Percentiles rank a stretch among this genome's conserved stretches.
Conservation (phyloP, 53 echinoderm and acorn worm genomes). For the Luidia sarsii region DNA sequence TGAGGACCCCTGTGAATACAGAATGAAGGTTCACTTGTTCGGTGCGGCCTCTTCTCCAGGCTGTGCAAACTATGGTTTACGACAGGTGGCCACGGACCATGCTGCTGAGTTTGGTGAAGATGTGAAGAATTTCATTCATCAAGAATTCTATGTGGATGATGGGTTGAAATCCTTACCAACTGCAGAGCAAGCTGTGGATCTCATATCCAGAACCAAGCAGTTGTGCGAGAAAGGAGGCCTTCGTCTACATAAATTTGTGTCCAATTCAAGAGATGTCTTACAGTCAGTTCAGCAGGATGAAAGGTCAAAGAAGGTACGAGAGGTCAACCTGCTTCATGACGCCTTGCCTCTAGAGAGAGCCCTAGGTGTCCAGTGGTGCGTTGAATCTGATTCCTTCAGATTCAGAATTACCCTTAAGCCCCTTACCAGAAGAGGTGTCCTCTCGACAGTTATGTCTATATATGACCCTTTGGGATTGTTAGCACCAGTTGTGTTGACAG, state of each 20-base stretch:
- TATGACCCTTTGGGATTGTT: conserved; percentile 72
- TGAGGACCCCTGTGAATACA: background rate
- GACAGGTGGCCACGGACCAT: conserved; percentile 49
- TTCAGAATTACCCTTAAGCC: conserved; percentile 60
- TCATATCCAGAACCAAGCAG: conserved; percentile 33
- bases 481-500: conserved; percentile 63
- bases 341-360: conserved; percentile 53
- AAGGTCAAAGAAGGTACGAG: conserved; percentile 30
- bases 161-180: conserved; percentile 55
- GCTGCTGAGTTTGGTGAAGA: conserved; percentile 43
- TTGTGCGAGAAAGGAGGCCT: conserved; percentile 61
- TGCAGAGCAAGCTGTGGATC: conserved; percentile 11
- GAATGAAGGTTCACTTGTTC: conserved; percentile 68
- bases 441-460: conserved; percentile 57
- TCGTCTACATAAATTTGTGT: conserved; percentile 63
- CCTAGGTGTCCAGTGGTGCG: conserved; percentile 63
- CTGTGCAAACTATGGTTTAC: conserved; percentile 56
- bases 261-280: conserved; percentile 65
- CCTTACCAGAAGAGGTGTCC: conserved; percentile 55
- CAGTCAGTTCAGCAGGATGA: conserved; percentile 37
- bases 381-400: conserved; percentile 58
- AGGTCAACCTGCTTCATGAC: conserved; percentile 44
- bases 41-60: conserved; percentile 67
- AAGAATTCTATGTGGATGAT: conserved; percentile 72
- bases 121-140: conserved; percentile 41